Conservation (phyloP, 1,140 invertebrate genomes). For the Brachionus manjavacas region DNA sequence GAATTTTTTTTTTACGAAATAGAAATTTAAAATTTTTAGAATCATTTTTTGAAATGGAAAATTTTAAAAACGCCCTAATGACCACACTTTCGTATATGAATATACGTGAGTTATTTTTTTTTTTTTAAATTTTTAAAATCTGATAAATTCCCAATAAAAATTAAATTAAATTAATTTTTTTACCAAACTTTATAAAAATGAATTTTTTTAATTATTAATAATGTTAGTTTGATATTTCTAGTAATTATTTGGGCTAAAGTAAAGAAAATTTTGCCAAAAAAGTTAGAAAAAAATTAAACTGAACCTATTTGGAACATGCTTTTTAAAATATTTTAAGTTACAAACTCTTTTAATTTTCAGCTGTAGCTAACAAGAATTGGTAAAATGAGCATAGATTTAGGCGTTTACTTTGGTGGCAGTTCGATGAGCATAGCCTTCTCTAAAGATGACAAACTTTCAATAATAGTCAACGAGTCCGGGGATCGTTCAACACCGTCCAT, state of each 20-base stretch:
- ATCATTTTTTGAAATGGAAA: too few species aligned
- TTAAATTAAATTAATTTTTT: too few species aligned
- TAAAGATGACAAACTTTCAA: constrained; percentile 12
- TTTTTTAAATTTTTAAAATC: too few species aligned
- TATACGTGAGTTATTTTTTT: too few species aligned
- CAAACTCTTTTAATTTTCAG: background rate
- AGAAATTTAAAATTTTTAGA: too few species aligned
- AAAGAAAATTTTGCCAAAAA: background rate
- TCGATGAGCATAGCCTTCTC: constrained; percentile 24
- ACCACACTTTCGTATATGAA: too few species aligned
- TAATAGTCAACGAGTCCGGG: constrained; percentile 29
- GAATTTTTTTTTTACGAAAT: too few species aligned
- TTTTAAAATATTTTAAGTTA: background rate
- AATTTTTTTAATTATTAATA: too few species aligned
- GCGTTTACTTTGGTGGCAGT: constrained; percentile 34
- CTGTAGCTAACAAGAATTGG: background rate
- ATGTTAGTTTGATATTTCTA: too few species aligned
- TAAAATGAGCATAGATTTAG: constrained; percentile 38
- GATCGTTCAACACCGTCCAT: constrained; percentile 34
- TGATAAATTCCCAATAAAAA: too few species aligned
- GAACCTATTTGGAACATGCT: background rate
- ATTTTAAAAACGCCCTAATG: too few species aligned
- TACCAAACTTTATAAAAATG: too few species aligned
- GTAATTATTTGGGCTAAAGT: background rate
- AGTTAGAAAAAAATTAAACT: background rate